Evolutionary conservation across 1,140 invertebrate species (phyloP), one percentile per base, ranked within the genome.

Genomic region (Portunus trituberculatus): DNA sequence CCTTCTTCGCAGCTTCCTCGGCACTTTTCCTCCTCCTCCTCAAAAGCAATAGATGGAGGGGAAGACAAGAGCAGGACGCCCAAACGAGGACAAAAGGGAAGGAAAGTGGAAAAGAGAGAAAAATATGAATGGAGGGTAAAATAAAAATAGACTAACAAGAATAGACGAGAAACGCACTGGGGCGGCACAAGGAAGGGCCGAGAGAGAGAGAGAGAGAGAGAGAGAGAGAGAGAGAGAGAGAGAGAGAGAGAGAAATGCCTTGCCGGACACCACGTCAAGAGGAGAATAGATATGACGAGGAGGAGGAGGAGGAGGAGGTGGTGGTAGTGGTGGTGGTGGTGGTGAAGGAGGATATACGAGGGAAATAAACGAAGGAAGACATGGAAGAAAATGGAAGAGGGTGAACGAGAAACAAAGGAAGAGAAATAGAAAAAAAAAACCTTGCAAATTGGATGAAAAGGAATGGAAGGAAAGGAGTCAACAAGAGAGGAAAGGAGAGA

Each of bases 151-250:
- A 59, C 52, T 20, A 59, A 59, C 52, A 10, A 59, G 16, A 20
- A 59, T 39, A 59, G 52, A 59, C 52, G 52, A 59, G 52, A 59
- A 59, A 59, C 20, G 14, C 20, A 87, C 39, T 14, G 28, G n/a
- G 32, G n/a, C 28, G 86, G 32, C n/a, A 32, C n/a, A 88, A 28
- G 28, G 48, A 29, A 45, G n/a, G 45, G 20, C 20, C 25, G 90
- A 59, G 39, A 48, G 45, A 28, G n/a, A 91, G 90, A 91, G 90
- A 91, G 90, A 91, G 90, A 91, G 90, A 91, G 90, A 91, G 90
- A 91, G 90, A 91, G 90, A 59, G 52, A 59, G 52, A 59, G 52
- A 59, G 52, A 20, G 52, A 59, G 52, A 59, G 52, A 59, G 52
- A 59, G 52, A 59, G 52, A 48, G 88, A 90, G 88, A 90, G 88